Base-by-base conservation (phyloP, 2,113 vertebrate species). In the Rattus norvegicus region DNA sequence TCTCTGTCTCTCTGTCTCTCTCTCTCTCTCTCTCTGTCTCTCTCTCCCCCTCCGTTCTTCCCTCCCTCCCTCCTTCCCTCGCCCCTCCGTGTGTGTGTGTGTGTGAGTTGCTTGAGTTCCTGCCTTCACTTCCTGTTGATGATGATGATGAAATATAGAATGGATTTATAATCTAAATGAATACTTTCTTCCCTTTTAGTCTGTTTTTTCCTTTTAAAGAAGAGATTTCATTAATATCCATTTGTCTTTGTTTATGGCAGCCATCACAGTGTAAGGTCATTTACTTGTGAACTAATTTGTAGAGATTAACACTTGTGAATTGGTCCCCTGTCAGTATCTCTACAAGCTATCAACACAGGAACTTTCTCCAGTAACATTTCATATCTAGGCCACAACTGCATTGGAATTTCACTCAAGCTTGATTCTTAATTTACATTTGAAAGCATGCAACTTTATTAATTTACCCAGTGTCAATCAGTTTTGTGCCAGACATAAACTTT, bases 401-500 rank as follows among this genome's bases (percentile, higher is more conserved):
- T 86, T 92, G 94, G 91, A 80, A 92, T 93, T 93, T 72, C 17
- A 47, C 39, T 63, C 49, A 96, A 79, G 79, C 92, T 95, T 94
- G 65, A 83, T 79, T 94, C 67, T 97, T 85, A 70, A 83, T 94
- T 91, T 96, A 26, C 49, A 90, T 72, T 28, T 88, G 69, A 89
- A 95, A 94, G 33, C 69, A 70, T 4, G 72, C 1, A 81, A 63
- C 26, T 65, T 94, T 72, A 91, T 90, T 93, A 93, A 19, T 84
- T 93, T 91, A 8, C 12, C 49, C 49, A 92, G 86, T 90, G 67
- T 84, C 56, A 93, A 52, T 83, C 77, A 93, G 49, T 26, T 90
- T 52, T 43, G 33, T 92, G 36, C 59, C 63, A 81, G 79, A 47
- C 72, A 73, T 9, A 52, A 69, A 90, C 12, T 70, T 17, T 85